These are phyloP conservation scores for Sakesphorus luctuosus DNA, from an alignment of 2,113 vertebrate genomes.

Conservation along the genomic window DNA sequence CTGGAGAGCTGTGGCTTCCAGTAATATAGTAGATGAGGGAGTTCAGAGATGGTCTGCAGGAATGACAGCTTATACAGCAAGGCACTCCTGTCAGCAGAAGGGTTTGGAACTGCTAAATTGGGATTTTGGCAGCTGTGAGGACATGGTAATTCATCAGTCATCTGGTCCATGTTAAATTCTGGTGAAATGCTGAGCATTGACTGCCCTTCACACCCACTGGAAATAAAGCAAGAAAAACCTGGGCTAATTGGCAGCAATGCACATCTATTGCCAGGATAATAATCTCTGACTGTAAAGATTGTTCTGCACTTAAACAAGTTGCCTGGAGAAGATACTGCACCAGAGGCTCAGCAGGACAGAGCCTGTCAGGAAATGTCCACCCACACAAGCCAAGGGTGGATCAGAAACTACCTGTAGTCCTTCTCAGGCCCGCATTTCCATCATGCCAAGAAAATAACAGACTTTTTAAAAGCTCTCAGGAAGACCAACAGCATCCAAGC, in stretches of 20 bases:
- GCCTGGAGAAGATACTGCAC: neutral
- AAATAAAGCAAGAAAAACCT: neutral
- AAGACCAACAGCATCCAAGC: neutral
- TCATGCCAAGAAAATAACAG: rapidly evolving
- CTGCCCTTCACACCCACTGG: neutral
- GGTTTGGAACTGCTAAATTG: neutral
- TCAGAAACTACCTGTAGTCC: neutral
- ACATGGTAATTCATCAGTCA: neutral
- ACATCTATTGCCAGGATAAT: neutral
- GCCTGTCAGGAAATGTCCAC: neutral
- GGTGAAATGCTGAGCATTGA: neutral
- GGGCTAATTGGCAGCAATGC: neutral
- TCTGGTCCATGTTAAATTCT: neutral
- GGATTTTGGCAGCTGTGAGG: neutral
- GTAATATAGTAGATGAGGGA: neutral
- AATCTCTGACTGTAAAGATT: neutral
- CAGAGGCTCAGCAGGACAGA: neutral
- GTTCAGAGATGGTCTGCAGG: neutral
- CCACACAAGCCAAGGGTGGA: neutral
- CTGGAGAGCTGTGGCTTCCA: neutral
- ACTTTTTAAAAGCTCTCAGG: neutral
- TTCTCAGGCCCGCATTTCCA: neutral
- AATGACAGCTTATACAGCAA: neutral
- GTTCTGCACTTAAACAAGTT: neutral
- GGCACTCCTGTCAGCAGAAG: neutral